Evolutionary conservation across 1,140 invertebrate genomes (phyloP), one percentile per base, ranked within the genome.

Genomic region (Triops longicaudatus): DNA sequence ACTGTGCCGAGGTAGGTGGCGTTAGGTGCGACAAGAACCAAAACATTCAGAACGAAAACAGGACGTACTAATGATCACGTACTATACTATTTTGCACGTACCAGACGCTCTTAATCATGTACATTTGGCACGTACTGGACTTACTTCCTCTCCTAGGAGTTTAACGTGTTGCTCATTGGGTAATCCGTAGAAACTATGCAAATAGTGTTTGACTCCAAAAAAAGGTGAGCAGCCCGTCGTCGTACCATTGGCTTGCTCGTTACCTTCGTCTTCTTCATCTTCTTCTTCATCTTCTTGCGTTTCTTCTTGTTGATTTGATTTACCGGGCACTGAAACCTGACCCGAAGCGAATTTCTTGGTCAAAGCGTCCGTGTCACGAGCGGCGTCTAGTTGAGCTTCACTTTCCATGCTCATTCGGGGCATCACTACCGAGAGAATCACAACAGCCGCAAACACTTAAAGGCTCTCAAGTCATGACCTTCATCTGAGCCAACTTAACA

Each of bases 151-250:
- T 17, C 26, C 28, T 1, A 75, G 74, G 44, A 44, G 26, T 17
- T 75, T 44, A n/a, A 31, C 44, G 17, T 75, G 37, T 17, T 73
- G 73, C 17, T 75, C 74, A 31, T 75, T 44, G 74, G 74, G 74
- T 28, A 75, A 31, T 44, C 37, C 74, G 74, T 75, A 75, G 37
- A 75, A 75, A 28, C 44, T 75, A 42, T 75, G 74, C 11, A 75
- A 44, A 75, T 75, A 75, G 74, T 75, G 74, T 75, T 75, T 75
- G 44, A 75, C 74, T 12, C 74, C 74, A 28, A 75, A 75, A 44
- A 75, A 75, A 0, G 74, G 74, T 43, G 74, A 27, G 44, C 74
- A 75, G 11, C 74, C 50, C 22, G 50, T 17, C 14, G 50, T 22
- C 9, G 50, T 17, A n/a, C 6, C 22, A 17, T 63, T 22, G 22